Conservation (phyloP, 2,797 vertebrate species). For the Anas georgica region DNA sequence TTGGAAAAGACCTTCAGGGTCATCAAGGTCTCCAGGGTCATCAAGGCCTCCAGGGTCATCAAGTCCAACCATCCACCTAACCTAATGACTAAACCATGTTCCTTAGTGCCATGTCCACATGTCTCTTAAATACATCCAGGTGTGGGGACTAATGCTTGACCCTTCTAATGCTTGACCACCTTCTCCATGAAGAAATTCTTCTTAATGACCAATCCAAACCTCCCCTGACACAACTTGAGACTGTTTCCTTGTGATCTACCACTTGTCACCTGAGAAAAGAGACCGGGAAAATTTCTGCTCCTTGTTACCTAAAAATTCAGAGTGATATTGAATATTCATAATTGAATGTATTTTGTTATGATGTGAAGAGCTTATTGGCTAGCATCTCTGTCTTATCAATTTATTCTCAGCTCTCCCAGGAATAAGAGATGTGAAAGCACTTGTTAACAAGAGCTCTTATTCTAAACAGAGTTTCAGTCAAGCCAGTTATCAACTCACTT, state of each 20-base stretch:
- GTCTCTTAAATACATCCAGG: neutral
- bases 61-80: neutral
- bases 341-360: neutral
- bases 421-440: neutral
- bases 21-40: too few species aligned
- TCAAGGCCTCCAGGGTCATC: too few species aligned
- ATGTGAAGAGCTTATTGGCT: neutral
- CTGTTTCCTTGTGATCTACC: neutral
- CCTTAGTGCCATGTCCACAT: neutral
- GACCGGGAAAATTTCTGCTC: neutral
- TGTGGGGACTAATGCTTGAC: neutral
- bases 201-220: neutral
- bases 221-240: neutral
- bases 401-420: neutral
- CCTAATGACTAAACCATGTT: neutral
- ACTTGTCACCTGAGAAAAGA: neutral
- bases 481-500: slow-evolving; percentile 12
- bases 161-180: neutral
- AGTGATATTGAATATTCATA: neutral
- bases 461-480: neutral
- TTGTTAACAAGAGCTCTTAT: neutral
- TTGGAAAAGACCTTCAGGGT: neutral
- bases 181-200: neutral
- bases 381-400: fast-evolving
- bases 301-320: neutral